Base-by-base conservation (phyloP, 2,113 vertebrate species). In the Steatornis caripensis region DNA sequence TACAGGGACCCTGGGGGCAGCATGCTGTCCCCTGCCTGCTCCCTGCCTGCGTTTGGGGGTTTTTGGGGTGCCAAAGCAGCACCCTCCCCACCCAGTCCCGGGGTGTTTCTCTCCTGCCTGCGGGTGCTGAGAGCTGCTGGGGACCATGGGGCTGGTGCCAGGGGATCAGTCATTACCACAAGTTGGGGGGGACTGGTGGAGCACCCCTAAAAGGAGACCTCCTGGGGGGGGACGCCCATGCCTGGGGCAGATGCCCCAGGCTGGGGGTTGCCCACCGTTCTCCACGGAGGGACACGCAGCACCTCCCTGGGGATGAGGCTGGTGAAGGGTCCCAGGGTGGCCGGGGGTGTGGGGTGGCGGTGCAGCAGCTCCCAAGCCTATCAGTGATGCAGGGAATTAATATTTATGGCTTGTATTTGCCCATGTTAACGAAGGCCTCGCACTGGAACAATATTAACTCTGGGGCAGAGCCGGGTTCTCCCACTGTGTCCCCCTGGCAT, bases 41-140 rank as follows among this genome's bases (percentile, higher is more conserved):
- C 74, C 69, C 64, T 37, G 48, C 6, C 46, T n/a, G 10, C 10
- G 4, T 64, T 19, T 61, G 24, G 36, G 32, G 34, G 1, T 2
- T 76, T 85, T 53, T 32, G 32, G 45, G 74, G 70, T 79, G 58
- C 74, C 39, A 60, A 69, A 58, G 30, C 4, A 41, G 21, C 37
- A 39, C 7, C 15, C 4, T 29, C 29, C 32, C 26, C 8, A 1
- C 29, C 5, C 48, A 19, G 30, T 4, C 11, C 53, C 2, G 0
- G 0, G 3, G 8, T 19, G 39, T 36, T 58, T 70, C 29, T 29
- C 10, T 72, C 12, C 43, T 43, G 32, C 20, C 46, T 58, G 48
- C 0, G 3, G 32, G 3, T 39, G 43, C 48, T 0, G 1, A 69
- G 39, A 80, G 48, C 29, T 21, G 3, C 8, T 6, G 0, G 8